Base-by-base conservation (phyloP, 2,888 invertebrate genomes). In the Ischnus inquisitorius region DNA sequence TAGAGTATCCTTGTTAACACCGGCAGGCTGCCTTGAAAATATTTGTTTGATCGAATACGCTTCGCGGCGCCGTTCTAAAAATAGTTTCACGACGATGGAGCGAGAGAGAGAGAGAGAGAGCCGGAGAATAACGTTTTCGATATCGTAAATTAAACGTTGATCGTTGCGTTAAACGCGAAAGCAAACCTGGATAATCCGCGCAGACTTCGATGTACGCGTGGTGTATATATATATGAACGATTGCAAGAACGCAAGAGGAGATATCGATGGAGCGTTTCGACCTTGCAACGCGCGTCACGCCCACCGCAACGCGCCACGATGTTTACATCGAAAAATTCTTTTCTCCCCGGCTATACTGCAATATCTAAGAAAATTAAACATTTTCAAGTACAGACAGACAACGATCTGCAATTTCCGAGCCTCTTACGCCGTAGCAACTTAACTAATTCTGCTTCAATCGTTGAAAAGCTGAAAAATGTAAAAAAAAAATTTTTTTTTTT, bases 301-400 rank as follows among this genome's bases (percentile, higher is more conserved):
- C 60, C n/a, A 34, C 46, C 41, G n/a, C 22, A 34, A 57, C 57
- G 16, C 14, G 48, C 12, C 34, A 12, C 19, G 34, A 57, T 25
- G 62, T 65, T 72, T 57, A 54, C 57, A 79, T 54, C 65, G 65
- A 22, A 46, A 67, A 74, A 57, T 80, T 75, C 65, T 74, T 75
- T 60, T 74, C 64, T 54, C 25, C 28, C 22, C 57, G 19, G 25
- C n/a, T 19, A 22, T 14, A 54, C 22, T 54, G 8, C 54, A 12
- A 12, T 19, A 10, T 12, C 19, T 19, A 57, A 57, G 22, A 3
- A 22, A n/a, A 62, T 25, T 46, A 43, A 46, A 60, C 4, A 43
- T 22, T 12, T 72, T 57, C 25, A 8, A 0, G 8, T 28, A 16
- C n/a, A 5, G 12, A 12, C 22, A 60, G 28, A 16, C 28, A 34